phyloP scores from a whole-genome alignment of 2,113 vertebrate species.

The Zingel zingel region DNA sequence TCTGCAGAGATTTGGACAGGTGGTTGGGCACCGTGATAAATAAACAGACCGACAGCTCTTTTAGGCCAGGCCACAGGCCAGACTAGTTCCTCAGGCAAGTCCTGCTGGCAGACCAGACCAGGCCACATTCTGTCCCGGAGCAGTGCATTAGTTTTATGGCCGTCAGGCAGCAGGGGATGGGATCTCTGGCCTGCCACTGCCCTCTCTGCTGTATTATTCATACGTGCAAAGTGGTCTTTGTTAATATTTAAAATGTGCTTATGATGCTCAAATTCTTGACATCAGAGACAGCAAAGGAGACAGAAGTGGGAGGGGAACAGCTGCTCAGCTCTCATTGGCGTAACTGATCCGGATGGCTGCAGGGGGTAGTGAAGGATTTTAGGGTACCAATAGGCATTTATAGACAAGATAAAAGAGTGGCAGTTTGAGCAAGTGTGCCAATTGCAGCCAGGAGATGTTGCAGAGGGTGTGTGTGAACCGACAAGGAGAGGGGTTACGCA shows the following conservation, averaged over 20 bases:
- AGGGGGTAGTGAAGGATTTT: conserved; percentile 64
- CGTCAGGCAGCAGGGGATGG: conserved; percentile 74
- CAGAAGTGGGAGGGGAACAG: conserved; percentile 62
- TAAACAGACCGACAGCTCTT: conserved; percentile 57
- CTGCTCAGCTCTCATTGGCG: conserved; percentile 51
- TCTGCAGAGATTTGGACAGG: conserved; percentile 71
- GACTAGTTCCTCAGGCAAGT: conserved; percentile 51
- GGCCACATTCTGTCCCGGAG: conserved; percentile 69
- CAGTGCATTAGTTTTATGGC: conserved; percentile 88
- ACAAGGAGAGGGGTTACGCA: conserved; percentile 45
- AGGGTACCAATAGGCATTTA: conserved; percentile 66
- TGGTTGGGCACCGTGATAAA: conserved; percentile 55
- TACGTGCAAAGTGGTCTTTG: conserved; percentile 87
- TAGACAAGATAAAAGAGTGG: conserved; percentile 57
- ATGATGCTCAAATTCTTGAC: conserved; percentile 83
- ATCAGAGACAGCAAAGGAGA: conserved; percentile 66
- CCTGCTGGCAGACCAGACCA: conserved; percentile 57
- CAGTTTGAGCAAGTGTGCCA: conserved; percentile 59
- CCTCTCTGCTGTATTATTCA: conserved; percentile 88
- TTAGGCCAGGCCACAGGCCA: conserved; percentile 43
- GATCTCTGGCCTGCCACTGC: conserved; percentile 82
- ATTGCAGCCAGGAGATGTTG: conserved; percentile 49
- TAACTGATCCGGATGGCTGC: conserved; percentile 51
- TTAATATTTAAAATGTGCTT: conserved; percentile 91
- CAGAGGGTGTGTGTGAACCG: conserved; percentile 42